Evolutionary conservation across 2,888 invertebrate species (phyloP).

Genomic region (Itoplectis maculator): DNA sequence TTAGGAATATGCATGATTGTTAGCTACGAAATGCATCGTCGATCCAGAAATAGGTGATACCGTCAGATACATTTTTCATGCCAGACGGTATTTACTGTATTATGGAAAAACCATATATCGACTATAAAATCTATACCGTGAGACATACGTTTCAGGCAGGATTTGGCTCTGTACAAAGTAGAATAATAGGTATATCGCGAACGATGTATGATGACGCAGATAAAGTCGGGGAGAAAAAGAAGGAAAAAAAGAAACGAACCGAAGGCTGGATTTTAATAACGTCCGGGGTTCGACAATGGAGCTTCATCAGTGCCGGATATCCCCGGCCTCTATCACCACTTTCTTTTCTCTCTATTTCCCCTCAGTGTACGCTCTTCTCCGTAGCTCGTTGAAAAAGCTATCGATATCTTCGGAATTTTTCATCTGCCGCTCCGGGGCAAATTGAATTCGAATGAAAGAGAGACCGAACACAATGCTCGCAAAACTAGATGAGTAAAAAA

Average conservation of each 20-base stretch:
- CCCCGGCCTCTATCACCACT: background rate
- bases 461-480: slow-evolving; percentile 44
- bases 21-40: too few species aligned
- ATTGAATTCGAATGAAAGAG: slow-evolving; percentile 43
- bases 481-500: slow-evolving; percentile 13
- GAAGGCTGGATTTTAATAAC: slow-evolving; percentile 63
- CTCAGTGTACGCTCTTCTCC: background rate
- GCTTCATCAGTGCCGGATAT: slow-evolving; percentile 57
- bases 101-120: background rate
- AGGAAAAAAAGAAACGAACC: slow-evolving; percentile 45
- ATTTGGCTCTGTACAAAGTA: background rate
- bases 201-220: background rate
- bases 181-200: slow-evolving; percentile 11
- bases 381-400: slow-evolving; percentile 7
- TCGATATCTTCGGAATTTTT: slow-evolving; percentile 62
- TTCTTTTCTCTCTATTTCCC: slow-evolving; percentile 20
- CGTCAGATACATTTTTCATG: too few species aligned
- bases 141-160: background rate
- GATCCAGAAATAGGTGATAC: too few species aligned
- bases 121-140: background rate
- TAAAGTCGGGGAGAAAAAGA: background rate
- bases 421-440: slow-evolving; percentile 42
- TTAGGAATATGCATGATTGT: too few species aligned
- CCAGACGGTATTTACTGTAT: too few species aligned
- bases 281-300: slow-evolving; percentile 62